Conservation (phyloP, 37 sponge, comb jelly and placozoan species). For the Cliona cf. orientalis region DNA sequence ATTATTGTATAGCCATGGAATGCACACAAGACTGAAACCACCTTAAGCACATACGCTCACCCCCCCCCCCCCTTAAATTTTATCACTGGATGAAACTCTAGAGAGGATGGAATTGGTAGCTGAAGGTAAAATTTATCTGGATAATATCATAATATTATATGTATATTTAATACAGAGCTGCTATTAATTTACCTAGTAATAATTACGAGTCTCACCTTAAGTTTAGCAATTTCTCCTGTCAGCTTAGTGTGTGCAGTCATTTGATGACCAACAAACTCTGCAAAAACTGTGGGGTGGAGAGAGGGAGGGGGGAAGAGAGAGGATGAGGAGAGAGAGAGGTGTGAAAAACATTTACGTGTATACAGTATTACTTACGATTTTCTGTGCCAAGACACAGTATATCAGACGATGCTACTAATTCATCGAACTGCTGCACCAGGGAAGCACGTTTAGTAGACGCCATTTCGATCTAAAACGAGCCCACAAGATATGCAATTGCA, state of each 20-base stretch:
- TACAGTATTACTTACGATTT: conserved; percentile 30
- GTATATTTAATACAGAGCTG: too few relatives aligned
- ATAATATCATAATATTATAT: background rate
- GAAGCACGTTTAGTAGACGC: background rate
- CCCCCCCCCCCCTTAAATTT: too few relatives aligned
- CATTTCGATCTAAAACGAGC: too few relatives aligned
- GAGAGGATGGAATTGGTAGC: background rate
- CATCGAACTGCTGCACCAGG: conserved; percentile 48
- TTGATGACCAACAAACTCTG: conserved; percentile 34
- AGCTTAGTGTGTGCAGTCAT: conserved; percentile 8
- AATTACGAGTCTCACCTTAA: too few relatives aligned
- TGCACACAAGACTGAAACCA: too few relatives aligned
- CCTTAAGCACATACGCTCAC: too few relatives aligned
- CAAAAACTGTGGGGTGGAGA: conserved; percentile 13
- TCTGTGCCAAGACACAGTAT: conserved; percentile 47
- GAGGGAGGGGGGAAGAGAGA: background rate
- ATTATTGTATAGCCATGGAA: too few relatives aligned
- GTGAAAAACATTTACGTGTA: background rate
- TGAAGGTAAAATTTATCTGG: background rate
- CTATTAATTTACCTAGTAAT: too few relatives aligned
- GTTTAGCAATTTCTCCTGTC: background rate
- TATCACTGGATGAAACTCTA: too few relatives aligned
- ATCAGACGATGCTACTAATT: conserved; percentile 37
- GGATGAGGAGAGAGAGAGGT: background rate
- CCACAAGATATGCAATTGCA: too few relatives aligned